A percentile compares a stretch with the other conserved stretches of the same genome.
These are phyloP conservation scores for Xanthorhoe spadicearia DNA, from an alignment of 2,888 invertebrate species.

Conservation along the genomic window DNA sequence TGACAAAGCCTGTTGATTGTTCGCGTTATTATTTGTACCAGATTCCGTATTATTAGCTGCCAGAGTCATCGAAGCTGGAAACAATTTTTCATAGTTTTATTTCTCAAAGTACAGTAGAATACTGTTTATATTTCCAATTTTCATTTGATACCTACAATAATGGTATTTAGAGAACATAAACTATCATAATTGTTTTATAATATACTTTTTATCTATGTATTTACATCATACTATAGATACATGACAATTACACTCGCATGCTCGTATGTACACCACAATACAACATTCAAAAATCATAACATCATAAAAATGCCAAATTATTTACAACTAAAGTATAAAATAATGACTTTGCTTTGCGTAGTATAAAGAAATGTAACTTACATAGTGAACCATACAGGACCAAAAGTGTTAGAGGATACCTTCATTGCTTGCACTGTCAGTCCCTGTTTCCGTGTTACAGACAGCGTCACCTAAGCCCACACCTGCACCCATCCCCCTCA, in stretches of 20 bases:
- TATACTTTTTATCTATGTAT: neutral
- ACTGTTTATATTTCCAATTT: neutral
- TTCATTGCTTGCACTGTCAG: constrained; percentile 80
- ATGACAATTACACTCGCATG: constrained; percentile 64
- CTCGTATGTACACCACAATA: constrained; percentile 72
- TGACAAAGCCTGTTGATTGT: constrained; percentile 76
- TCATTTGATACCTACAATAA: neutral
- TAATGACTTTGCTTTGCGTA: constrained; percentile 78
- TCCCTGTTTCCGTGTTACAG: constrained; percentile 75
- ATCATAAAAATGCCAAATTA: constrained; percentile 61
- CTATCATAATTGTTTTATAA: neutral
- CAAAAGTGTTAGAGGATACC: constrained; percentile 81
- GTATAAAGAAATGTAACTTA: constrained; percentile 74
- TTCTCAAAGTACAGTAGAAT: neutral
- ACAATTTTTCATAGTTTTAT: neutral
- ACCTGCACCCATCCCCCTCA: constrained; percentile 70
- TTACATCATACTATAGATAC: constrained; percentile 24
- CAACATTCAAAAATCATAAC: constrained; percentile 33
- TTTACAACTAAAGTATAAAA: constrained; percentile 59
- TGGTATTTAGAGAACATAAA: neutral
- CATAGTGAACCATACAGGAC: constrained; percentile 78
- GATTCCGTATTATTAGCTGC: constrained; percentile 86
- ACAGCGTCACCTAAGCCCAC: constrained; percentile 67
- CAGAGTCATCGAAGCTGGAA: constrained; percentile 90
- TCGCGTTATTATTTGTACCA: constrained; percentile 73